These are phyloP conservation scores for Lethenteron reissneri DNA, from an alignment of 2,113 vertebrate species.

Conservation along the genomic window DNA sequence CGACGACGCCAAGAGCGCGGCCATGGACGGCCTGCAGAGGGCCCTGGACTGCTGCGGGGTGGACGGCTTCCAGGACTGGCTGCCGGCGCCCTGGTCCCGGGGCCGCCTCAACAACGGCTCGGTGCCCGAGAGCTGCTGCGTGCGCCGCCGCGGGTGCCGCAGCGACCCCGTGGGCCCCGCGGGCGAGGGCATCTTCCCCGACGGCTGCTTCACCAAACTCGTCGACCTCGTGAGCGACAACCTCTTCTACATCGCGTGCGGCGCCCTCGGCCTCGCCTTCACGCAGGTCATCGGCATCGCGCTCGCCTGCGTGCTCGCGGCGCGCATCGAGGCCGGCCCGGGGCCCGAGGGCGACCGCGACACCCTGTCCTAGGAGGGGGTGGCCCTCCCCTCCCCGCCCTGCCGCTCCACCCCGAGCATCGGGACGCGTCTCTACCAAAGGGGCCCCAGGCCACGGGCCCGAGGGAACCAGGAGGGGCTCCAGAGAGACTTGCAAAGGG, in stretches of 20 bases:
- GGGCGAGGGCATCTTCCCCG: conserved; percentile 22
- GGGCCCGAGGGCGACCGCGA: conserved; percentile 12
- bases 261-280: conserved; percentile 39
- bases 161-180: conserved; percentile 23
- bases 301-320: conserved; percentile 38
- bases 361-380: too few relatives aligned
- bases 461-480: not conserved
- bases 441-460: not conserved
- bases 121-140: conserved; percentile 52
- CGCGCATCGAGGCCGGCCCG: conserved; percentile 16
- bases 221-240: conserved; percentile 44
- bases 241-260: conserved; percentile 36
- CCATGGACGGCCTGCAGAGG: conserved; percentile 43
- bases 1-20: conserved; percentile 36
- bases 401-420: too few relatives aligned
- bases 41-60: conserved; percentile 45
- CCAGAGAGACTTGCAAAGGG: not conserved
- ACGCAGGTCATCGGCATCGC: conserved; percentile 36
- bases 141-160: conserved; percentile 30
- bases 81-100: conserved; percentile 35
- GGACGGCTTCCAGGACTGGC: conserved; percentile 50
- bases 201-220: conserved; percentile 47
- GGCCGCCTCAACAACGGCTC: conserved; percentile 21
- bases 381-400: too few relatives aligned
- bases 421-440: not conserved